Base-by-base conservation (phyloP, 1,140 invertebrate species). In the Heterodera carotae region DNA sequence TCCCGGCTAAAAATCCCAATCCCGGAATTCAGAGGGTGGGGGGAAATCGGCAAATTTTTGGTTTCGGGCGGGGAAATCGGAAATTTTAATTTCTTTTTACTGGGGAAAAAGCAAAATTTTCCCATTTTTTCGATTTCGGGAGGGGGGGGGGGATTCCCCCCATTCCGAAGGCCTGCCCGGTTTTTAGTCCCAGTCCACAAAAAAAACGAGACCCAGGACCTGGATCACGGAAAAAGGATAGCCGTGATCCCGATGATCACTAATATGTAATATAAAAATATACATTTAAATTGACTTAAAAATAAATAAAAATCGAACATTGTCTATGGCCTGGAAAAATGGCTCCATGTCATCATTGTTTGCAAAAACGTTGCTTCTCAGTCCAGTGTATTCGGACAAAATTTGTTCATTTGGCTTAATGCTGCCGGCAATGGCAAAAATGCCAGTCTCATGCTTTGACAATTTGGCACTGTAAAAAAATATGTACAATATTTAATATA, bases 311-410 rank as follows among this genome's bases (percentile, higher is more conserved):
- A 27, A 66, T 15, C 29, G 62, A 25, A 75, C 73, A 6, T 75
- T 39, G 39, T 75, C 67, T 33, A 75, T 27, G 27, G 73, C 73
- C 2, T 66, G 36, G 31, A 75, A 75, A 29, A 75, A 75, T 15
- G 33, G 53, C 43, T 66, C 60, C 39, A 29, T 66, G 60, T 75
- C 73, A 33, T 73, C 73, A 48, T 66, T 39, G 18, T 22, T 33
- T 33, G 64, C 67, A 39, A 31, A 75, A 56, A 75, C 60, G 18
- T 75, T n/a, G n/a, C 29, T 33, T 25, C 53, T 60, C 60, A 31
- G 29, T 43, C 62, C 60, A 34, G 73, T 43, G 59, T 75, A 75
- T 33, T 60, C 72, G 6, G 62, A 25, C 56, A 75, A 43, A 34
- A 60, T 60, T 22, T 62, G 25, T 48, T 48, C 60, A 34, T 75